Evolutionary conservation across 1,140 invertebrate genomes (phyloP), one percentile per base, ranked within the genome.

Genomic region (Callitettix versicolor): DNA sequence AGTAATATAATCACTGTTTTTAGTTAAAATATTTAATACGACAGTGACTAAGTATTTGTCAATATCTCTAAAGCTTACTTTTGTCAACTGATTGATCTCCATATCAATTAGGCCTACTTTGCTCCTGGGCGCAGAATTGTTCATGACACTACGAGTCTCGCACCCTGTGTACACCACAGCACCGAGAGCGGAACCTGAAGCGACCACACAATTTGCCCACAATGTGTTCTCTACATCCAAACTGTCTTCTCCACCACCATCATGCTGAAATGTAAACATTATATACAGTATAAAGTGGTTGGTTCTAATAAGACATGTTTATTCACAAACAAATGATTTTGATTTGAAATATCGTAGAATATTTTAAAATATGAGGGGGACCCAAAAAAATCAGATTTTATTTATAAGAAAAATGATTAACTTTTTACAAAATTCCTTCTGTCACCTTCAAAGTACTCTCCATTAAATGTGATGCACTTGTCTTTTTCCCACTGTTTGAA

Each of bases 191-290:
- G 91, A 90, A 51, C 95, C 95, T n/a, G 91, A 95, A 1, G 96
- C 95, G 1, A 99, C 81, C 2, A 99, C 95, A 47, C 92, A 96
- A 62, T 97, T 98, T 4, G 95, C 92, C 97, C 97, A 99, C 15
- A 99, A 69, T 0, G 95, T 98, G 69, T 99, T 99, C 68, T 99
- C 94, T 20, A 99, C 85, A 65, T 86, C 88, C 15, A 99, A 75
- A 46, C 91, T 86, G 60, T 88, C 86, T 58, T 74, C 74, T n/a
- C 72, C 75, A 65, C 73, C 69, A 69, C 81, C 74, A 76, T 75
- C 80, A 60, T 79, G 73, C 77, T 81, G 56, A 62, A 67, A 59
- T 53, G 60, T 4, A 30, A 30, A 30, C 26, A 30, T n/a, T n/a
- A n/a, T n/a, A n/a, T n/a, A n/a, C n/a, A n/a, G n/a, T n/a, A n/a